Evolutionary conservation across 2,797 vertebrate genomes (phyloP).

Genomic region (Gadopsis marmoratus): DNA sequence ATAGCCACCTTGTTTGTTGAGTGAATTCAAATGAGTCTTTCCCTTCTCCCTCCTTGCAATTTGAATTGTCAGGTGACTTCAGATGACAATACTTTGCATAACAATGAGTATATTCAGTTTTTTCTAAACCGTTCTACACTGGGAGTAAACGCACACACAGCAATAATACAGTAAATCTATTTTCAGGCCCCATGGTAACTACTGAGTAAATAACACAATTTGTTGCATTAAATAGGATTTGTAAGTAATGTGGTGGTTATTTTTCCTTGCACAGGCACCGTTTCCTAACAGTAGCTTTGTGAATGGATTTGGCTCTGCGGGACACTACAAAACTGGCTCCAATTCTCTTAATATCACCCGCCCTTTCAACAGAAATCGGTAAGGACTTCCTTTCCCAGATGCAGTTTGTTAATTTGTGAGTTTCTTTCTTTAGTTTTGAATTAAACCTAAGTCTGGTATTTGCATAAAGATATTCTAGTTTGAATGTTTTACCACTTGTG

Average conservation of each 20-base stretch:
- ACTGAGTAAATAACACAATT: neutral
- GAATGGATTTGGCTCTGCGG: conserved; percentile 94
- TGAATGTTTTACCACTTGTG: conserved; percentile 40
- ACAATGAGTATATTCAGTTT: neutral
- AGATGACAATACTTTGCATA: conserved; percentile 12
- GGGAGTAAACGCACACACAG: neutral
- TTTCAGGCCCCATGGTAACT: neutral
- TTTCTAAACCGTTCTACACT: neutral
- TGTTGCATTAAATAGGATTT: neutral
- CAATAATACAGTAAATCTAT: neutral
- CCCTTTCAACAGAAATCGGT: conserved; percentile 97
- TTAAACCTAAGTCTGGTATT: conserved; percentile 12
- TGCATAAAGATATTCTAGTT: conserved; percentile 20
- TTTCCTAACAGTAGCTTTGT: conserved; percentile 98
- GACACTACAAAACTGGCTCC: conserved; percentile 93
- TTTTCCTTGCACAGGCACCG: conserved; percentile 87
- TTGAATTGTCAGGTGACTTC: neutral
- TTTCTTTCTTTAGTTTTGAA: neutral
- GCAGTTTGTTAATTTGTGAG: neutral
- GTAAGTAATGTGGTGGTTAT: neutral
- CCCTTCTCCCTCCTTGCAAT: neutral
- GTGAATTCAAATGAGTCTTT: conserved; percentile 19
- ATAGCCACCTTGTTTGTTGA: neutral
- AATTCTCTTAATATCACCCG: conserved; percentile 91
- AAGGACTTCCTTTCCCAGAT: conserved; percentile 65